Base-by-base conservation (phyloP, 2,113 vertebrate species). In the Donacobius atricapilla region DNA sequence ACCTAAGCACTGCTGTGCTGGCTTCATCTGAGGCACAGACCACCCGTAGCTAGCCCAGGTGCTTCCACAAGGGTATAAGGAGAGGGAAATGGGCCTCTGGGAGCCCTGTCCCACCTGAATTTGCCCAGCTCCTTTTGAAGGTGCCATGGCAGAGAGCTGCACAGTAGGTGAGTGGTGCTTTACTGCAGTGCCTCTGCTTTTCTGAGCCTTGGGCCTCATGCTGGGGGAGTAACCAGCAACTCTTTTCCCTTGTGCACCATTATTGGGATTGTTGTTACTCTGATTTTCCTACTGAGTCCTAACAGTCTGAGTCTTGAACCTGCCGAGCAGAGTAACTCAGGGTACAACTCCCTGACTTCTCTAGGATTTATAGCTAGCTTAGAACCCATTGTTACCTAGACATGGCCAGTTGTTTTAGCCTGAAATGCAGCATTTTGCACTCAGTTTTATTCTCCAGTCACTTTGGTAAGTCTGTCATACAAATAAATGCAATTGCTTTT, bases 131-230 rank as follows among this genome's bases (percentile, higher is more conserved):
- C 9, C 39, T 77, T 57, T 63, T 7, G 33, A n/a, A 23, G 44
- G 35, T 45, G 11, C 30, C 35, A 0, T 0, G 0, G n/a, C 37
- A 51, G 11, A 4, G 33, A n/a, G n/a, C 25, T 33, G 33, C 27
- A 11, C 3, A 5, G 25, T 11, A 1, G 0, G 1, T 23, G 16
- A 12, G 10, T 2, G 2, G 4, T 33, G 24, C 23, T 75, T 79
- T 39, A 9, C 31, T 68, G 47, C 6, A 6, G 13, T 56, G 31
- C 9, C 22, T 83, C 21, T 75, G 47, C 28, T 81, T 71, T 44
- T 28, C 47, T 50, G 44, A 48, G 45, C 37, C 30, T 24, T 50
- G 35, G 53, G 24, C 23, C 65, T 82, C 10, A 4, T 24, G 65
- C 27, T 30, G 57, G 25, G 28, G 23, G 19, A 33, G 44, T 24